Evolutionary conservation across 2,113 vertebrate genomes (phyloP), one percentile per base, ranked within the genome.

Genomic region (Triplophysa tibetana): DNA sequence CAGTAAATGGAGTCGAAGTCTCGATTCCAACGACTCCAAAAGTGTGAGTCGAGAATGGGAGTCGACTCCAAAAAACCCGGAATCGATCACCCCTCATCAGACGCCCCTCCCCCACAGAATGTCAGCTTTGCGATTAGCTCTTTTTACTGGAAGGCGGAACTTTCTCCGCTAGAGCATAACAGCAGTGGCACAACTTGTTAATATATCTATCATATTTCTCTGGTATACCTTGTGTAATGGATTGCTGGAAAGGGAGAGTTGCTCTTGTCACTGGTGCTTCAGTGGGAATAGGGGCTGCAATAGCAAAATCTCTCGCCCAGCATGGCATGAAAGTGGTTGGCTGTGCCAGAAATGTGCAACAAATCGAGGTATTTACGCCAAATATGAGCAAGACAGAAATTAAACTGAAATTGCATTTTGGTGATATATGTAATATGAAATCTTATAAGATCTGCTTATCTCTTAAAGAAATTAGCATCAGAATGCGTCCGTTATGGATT

Each of bases 211-310:
- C 29, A 29, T 29, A 2, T 3, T 29, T 29, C 33, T 38, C 7
- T 38, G 33, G 2, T 45, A 45, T 45, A 45, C 2, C 43, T 45
- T 45, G 43, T 2, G 60, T 79, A 81, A 96, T 96, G 95, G 93
- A 96, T 84, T 92, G 94, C 84, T 96, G 95, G 95, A 87, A 76
- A 78, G 93, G 89, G 68, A 92, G 94, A 63, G 92, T 95, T 82
- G 95, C 95, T 17, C 88, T 96, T 75, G 94, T 96, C 81, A 96
- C 95, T 13, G 95, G 95, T 58, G 95, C 95, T 19, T 96, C 95
- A 8, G 92, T 88, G 41, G 95, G 95, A 70, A 95, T 96, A 74
- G 95, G 95, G 4, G 95, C 94, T 50, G 91, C 92, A 0, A 82
- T 95, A 61, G 91, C 91, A 26, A 88, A 91, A 75, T 93, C 93